phyloP scores from a whole-genome alignment of 2,113 vertebrate species.

The Salvator merianae region DNA sequence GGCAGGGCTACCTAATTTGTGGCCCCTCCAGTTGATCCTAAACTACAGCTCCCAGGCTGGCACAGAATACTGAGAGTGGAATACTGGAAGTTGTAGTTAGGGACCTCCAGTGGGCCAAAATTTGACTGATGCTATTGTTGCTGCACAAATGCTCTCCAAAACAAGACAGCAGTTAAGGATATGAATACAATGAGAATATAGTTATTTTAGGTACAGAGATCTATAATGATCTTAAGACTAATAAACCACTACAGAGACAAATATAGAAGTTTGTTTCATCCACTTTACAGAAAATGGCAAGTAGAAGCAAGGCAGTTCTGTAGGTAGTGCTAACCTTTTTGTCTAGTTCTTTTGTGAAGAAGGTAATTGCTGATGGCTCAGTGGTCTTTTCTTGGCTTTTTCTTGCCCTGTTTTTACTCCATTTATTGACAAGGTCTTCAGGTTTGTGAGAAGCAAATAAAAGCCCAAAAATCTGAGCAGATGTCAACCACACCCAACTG shows the following conservation, averaged over 20 bases:
- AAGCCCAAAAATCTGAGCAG: slow-evolving; percentile 92
- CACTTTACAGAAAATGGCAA: neutral
- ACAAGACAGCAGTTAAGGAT: neutral
- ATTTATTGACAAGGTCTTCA: slow-evolving; percentile 82
- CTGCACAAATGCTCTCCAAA: neutral
- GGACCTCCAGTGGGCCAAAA: too few relatives aligned
- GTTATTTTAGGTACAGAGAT: neutral
- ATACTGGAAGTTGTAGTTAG: too few relatives aligned
- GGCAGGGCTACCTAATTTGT: too few relatives aligned
- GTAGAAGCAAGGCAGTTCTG: neutral
- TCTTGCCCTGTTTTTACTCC: slow-evolving; percentile 65
- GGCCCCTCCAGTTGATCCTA: too few relatives aligned
- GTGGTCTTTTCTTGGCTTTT: slow-evolving; percentile 51
- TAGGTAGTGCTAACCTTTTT: slow-evolving; percentile 78
- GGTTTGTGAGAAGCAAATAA: slow-evolving; percentile 88
- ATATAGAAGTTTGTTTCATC: neutral
- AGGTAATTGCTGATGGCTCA: slow-evolving; percentile 66
- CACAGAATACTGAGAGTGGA: too few relatives aligned
- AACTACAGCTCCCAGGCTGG: too few relatives aligned
- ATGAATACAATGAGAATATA: neutral
- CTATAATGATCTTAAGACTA: neutral
- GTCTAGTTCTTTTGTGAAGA: slow-evolving; percentile 81
- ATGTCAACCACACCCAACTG: slow-evolving; percentile 95
- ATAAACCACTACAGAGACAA: fast-evolving
- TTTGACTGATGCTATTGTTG: neutral